A percentile compares a stretch with the other conserved stretches of the same genome.
phyloP scores from a whole-genome alignment of 2,113 vertebrate species.

The Recurvirostra avosetta region DNA sequence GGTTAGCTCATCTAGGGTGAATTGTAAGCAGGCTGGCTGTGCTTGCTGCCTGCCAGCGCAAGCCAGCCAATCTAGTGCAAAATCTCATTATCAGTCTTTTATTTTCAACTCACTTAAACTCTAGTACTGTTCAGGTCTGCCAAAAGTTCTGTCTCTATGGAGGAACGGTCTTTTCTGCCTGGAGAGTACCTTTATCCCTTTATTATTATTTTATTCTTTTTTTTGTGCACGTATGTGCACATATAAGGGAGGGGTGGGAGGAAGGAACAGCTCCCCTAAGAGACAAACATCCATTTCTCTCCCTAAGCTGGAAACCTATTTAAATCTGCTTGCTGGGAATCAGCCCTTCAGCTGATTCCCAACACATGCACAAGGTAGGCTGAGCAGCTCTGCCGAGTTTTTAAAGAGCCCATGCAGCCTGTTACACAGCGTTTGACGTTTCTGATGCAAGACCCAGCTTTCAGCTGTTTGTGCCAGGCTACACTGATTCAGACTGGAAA shows the following conservation, averaged over 20 bases:
- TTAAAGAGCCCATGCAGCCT: slow-evolving; percentile 44
- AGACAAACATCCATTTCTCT: slow-evolving; percentile 45
- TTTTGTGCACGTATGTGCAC: background rate
- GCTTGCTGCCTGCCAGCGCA: background rate
- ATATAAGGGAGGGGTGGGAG: background rate
- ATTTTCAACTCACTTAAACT: slow-evolving; percentile 42
- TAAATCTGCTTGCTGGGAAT: slow-evolving; percentile 67
- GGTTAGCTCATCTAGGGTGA: background rate
- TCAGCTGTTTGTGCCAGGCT: background rate
- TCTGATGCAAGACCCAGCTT: background rate
- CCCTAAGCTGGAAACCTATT: slow-evolving; percentile 56
- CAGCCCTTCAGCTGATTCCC: slow-evolving; percentile 41
- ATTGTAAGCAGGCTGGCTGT: slow-evolving; percentile 23
- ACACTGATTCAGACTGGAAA: background rate
- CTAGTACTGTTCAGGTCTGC: background rate
- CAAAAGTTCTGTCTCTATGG: background rate
- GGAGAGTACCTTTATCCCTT: background rate
- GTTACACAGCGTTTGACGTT: background rate
- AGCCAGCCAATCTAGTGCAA: slow-evolving; percentile 44
- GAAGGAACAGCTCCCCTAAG: slow-evolving; percentile 8
- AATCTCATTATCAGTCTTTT: slow-evolving; percentile 56
- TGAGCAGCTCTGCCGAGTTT: background rate
- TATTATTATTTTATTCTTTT: background rate
- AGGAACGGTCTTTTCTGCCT: background rate
- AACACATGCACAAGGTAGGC: slow-evolving; percentile 31